phyloP scores from a whole-genome alignment of 2,888 invertebrate species.

The Brachylomia viminalis region DNA sequence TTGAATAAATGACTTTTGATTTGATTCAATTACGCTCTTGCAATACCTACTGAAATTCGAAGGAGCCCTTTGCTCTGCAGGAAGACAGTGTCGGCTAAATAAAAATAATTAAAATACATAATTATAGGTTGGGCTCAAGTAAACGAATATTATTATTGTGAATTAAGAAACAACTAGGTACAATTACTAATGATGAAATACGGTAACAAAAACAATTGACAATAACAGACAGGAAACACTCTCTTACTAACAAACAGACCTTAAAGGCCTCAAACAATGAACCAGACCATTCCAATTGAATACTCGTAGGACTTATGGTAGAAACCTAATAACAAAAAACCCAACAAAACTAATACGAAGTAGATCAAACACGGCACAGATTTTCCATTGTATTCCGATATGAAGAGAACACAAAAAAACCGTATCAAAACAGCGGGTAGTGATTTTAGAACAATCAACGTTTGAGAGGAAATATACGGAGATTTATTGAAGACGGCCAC shows the following conservation, averaged over 20 bases:
- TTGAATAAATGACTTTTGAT: too few relatives aligned
- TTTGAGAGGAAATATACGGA: slow-evolving; percentile 57
- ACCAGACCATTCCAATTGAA: slow-evolving; percentile 10
- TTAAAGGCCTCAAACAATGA: slow-evolving; percentile 1
- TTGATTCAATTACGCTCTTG: not conserved
- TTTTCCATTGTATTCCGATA: slow-evolving; percentile 64
- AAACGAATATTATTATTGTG: too few relatives aligned
- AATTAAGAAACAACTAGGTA: not conserved
- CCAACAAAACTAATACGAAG: slow-evolving; percentile 28
- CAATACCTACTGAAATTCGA: not conserved
- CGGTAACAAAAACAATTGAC: not conserved
- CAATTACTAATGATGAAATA: not conserved
- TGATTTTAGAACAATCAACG: slow-evolving; percentile 77
- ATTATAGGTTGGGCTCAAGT: too few relatives aligned
- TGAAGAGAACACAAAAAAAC: slow-evolving; percentile 58
- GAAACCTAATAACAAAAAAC: slow-evolving; percentile 1
- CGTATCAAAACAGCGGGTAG: slow-evolving; percentile 67
- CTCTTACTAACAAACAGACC: not conserved
- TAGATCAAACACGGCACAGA: slow-evolving; percentile 50
- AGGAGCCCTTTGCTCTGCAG: not conserved
- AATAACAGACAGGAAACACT: not conserved
- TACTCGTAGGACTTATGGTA: not conserved
- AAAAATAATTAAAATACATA: too few relatives aligned
- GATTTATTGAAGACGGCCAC: slow-evolving; percentile 9
- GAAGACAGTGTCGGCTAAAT: not conserved